Percentiles rank a stretch among this genome's conserved stretches.
These are phyloP conservation scores for Elephas maximus DNA, from an alignment of 2,113 vertebrate species.

Conservation along the genomic window DNA sequence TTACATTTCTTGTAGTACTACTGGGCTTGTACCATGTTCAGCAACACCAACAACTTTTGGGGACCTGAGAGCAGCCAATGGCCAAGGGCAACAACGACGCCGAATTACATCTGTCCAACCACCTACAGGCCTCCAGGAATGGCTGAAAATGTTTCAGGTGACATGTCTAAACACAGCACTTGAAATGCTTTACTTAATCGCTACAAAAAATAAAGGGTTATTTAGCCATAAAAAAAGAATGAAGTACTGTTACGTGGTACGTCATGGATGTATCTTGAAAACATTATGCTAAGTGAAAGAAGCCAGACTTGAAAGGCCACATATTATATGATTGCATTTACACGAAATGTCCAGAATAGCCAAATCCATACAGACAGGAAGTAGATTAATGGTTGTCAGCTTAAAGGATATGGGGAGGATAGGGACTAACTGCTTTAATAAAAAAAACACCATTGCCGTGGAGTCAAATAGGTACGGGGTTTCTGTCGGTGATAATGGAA, in stretches of 20 bases:
- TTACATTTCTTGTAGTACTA: conserved; percentile 89
- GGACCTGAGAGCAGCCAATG: conserved; percentile 97
- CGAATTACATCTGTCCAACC: conserved; percentile 98
- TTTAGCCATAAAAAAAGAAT: conserved; percentile 26
- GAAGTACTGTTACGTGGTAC: background rate
- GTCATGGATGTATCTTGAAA: background rate
- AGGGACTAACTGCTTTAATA: background rate
- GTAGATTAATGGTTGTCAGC: background rate
- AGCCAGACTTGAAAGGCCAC: background rate
- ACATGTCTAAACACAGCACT: conserved; percentile 67
- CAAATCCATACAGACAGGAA: background rate
- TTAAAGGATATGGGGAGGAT: background rate
- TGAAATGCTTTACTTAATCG: conserved; percentile 41
- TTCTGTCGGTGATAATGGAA: background rate
- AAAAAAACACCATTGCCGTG: too few relatives aligned
- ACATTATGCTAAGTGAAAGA: conserved; percentile 27
- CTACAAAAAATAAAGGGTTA: background rate
- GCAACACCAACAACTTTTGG: conserved; percentile 99
- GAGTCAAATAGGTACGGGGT: background rate
- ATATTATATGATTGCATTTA: background rate
- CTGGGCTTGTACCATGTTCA: conserved; percentile 97
- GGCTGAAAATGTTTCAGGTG: conserved; percentile 99
- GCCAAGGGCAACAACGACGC: conserved; percentile 97
- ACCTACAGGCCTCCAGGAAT: conserved; percentile 98
- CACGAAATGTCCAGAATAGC: conserved; percentile 32